Percentiles rank a stretch among this genome's conserved stretches.
Conservation (phyloP, 53 echinoderm and acorn worm species). For the Echinometra lucunter region DNA sequence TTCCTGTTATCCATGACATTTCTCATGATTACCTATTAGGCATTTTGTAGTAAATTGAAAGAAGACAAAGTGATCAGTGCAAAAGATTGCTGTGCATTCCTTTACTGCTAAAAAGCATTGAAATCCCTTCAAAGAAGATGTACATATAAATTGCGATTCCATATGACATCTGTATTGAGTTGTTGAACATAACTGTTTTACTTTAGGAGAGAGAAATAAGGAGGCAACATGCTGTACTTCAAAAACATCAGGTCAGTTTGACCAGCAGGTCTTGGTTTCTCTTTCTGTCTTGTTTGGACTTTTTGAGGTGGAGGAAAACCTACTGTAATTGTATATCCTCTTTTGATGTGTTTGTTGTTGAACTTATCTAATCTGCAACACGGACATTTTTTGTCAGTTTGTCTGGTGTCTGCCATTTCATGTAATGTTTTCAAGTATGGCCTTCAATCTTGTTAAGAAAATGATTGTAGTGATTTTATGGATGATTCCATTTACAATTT, state of each 20-base stretch:
- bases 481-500: background rate
- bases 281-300: background rate
- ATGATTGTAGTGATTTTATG: background rate
- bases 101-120: too few relatives aligned
- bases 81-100: too few relatives aligned
- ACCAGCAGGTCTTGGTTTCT: constrained; percentile 1
- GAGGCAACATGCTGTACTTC: constrained; percentile 97
- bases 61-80: too few relatives aligned
- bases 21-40: too few relatives aligned
- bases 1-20: too few relatives aligned
- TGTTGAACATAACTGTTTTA: constrained; percentile 42
- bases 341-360: background rate
- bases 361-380: background rate
- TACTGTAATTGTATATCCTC: too few relatives aligned
- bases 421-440: background rate
- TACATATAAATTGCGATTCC: too few relatives aligned
- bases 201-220: constrained; percentile 94
- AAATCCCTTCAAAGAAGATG: too few relatives aligned
- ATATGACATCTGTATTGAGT: background rate
- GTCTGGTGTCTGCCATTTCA: background rate
- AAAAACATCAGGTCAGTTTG: constrained; percentile 95
- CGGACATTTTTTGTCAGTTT: background rate
- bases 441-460: background rate
- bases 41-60: too few relatives aligned
- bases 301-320: constrained; percentile 35